Base-by-base conservation (phyloP, 2,797 vertebrate species). In the Centropyge bicolor region DNA sequence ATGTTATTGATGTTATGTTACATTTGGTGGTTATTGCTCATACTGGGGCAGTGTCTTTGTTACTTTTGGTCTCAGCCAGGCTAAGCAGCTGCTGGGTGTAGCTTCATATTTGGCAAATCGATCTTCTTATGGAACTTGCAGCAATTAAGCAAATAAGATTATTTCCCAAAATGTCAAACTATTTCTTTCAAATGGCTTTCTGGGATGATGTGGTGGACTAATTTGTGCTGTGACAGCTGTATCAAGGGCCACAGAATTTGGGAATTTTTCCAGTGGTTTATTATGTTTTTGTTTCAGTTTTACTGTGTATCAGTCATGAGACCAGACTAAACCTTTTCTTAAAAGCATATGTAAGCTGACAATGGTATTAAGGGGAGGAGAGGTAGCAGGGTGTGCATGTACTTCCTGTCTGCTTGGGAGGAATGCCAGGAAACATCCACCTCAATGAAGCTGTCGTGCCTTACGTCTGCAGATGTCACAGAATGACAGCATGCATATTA, bases 291-390 rank as follows among this genome's bases (percentile, higher is more conserved):
- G 24, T 80, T 73, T 64, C 54, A 56, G 31, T 52, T 73, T 70
- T 43, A 57, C 13, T 20, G 7, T 54, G 48, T 48, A 41, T n/a
- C 27, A 68, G 14, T 5, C 40, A n/a, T 55, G 38, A 57, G 9
- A 52, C 9, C 14, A 51, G 27, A 71, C 4, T 55, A 70, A 51
- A 68, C 52, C 1, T 49, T 81, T 62, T 11, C 54, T 57, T 38
- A 38, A 65, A 83, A 54, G 17, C 54, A 72, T 60, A 64, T 76
- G 64, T 61, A 5, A 62, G 48, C 38, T 40, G 45, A 82, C 71
- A 76, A 59, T 76, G 31, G 46, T 24, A 38, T 45, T 45, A 27
- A 31, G n/a, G n/a, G 48, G 31, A 69, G 8, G 46, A 27, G 36
- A 74, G 24, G 16, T 51, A 45, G 27, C 2, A 17, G 38, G 19